Evolutionary conservation across 2,113 vertebrate genomes (phyloP).

Genomic region (Vulpes ferrilata): DNA sequence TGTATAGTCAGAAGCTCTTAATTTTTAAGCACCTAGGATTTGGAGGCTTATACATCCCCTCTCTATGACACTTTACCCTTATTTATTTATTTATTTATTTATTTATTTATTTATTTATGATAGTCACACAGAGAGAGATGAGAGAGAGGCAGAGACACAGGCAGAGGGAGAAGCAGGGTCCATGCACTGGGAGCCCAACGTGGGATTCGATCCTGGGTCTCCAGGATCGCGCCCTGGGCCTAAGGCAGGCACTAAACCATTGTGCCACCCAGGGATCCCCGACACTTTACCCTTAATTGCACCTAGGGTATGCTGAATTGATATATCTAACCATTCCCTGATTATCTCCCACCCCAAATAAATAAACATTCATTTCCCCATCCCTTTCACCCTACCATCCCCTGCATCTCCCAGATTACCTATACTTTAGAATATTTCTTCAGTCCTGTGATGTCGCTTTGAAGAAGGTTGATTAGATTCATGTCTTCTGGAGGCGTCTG

Average conservation of each 20-base stretch:
- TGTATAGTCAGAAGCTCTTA: neutral
- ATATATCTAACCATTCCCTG: neutral
- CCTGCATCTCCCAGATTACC: neutral
- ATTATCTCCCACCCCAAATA: neutral
- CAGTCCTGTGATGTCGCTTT: neutral
- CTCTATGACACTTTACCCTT: neutral
- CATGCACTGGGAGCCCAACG: too few relatives aligned
- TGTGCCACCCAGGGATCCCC: too few relatives aligned
- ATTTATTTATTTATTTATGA: too few relatives aligned
- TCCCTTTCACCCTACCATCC: neutral
- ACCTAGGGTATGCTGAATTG: neutral
- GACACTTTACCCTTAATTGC: neutral
- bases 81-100: too few relatives aligned
- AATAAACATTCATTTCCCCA: neutral
- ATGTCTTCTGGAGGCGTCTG: neutral
- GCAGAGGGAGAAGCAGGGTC: too few relatives aligned
- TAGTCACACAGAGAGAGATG: too few relatives aligned
- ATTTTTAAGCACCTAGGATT: neutral
- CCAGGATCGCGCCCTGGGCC: too few relatives aligned
- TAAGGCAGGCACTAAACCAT: too few relatives aligned
- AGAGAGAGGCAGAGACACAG: too few relatives aligned
- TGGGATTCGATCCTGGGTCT: too few relatives aligned
- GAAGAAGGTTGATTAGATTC: neutral
- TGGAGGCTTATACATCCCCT: neutral
- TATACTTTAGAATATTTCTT: neutral